Evolutionary conservation across 2,888 invertebrate species (phyloP), one percentile per base, ranked within the genome.

Genomic region (Diadromus collaris): DNA sequence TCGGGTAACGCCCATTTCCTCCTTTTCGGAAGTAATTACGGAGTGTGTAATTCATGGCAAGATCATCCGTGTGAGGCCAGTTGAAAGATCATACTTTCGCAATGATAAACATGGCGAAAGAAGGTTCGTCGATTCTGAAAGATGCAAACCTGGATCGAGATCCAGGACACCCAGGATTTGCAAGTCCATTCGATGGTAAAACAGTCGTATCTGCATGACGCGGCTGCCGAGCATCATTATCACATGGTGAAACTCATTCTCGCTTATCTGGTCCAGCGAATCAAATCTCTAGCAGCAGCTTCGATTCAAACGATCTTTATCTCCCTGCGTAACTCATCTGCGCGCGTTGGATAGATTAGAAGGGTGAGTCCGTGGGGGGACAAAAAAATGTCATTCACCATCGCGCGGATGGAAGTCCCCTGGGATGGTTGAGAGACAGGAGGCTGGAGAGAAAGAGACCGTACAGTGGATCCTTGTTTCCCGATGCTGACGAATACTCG

Each of bases 311-410:
- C 54, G 79, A 80, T 80, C 67, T 21, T 70, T 74, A 80, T 80
- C 79, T 70, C 76, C 76, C 71, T 48, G 65, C 61, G 79, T 67
- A 76, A 80, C 76, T 80, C 79, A 80, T 80, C 79, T 54, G 38
- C 70, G 73, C 46, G 63, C 61, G 61, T 67, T 60, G 63, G 48
- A 67, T 70, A 71, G 80, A 80, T 78, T 75, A 78, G 60, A 67
- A 13, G 13, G 38, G 38, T 2, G 38, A 13, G 10, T 46, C 13
- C 10, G 46, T n/a, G 16, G 54, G 29, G n/a, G 51, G 6, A 21
- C 67, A 79, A 80, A 69, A 80, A 78, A 76, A 60, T 58, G 64
- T 75, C 75, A 78, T 78, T 73, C 73, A 68, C 51, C 41, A 32
- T 48, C 9, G 69, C 46, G 51, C 60, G 76, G 65, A 41, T 21